These are phyloP conservation scores for Pomatostomus ruficeps DNA, from an alignment of 2,113 vertebrate species.

Conservation along the genomic window DNA sequence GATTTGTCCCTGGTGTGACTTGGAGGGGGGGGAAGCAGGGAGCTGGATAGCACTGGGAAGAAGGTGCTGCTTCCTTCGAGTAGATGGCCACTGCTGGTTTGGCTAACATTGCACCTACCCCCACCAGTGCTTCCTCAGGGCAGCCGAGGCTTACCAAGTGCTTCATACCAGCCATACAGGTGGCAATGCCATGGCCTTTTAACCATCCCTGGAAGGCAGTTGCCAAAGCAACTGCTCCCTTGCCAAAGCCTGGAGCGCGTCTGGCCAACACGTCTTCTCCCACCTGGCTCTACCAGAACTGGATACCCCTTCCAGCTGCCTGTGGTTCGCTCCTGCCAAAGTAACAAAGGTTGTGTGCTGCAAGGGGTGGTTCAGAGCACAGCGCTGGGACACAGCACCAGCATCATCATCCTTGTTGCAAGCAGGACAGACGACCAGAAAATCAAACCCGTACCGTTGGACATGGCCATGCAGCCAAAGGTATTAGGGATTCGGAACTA, in stretches of 20 bases:
- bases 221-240: background rate
- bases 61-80: background rate
- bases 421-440: background rate
- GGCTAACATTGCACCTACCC: background rate
- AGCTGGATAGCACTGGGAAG: background rate
- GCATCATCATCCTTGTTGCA: background rate
- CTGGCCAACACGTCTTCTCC: background rate
- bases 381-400: background rate
- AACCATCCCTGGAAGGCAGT: background rate
- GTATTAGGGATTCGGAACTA: background rate
- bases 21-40: background rate
- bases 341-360: background rate
- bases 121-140: background rate
- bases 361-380: background rate
- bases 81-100: background rate
- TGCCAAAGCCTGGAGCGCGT: background rate
- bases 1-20: background rate
- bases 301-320: background rate
- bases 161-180: background rate
- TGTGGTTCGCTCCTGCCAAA: background rate
- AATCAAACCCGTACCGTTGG: fast-evolving
- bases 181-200: background rate
- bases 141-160: background rate
- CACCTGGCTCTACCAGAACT: background rate
- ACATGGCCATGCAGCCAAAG: fast-evolving